Conservation (phyloP, 2,888 invertebrate species). For the Rhimphoctona megacephalus region DNA sequence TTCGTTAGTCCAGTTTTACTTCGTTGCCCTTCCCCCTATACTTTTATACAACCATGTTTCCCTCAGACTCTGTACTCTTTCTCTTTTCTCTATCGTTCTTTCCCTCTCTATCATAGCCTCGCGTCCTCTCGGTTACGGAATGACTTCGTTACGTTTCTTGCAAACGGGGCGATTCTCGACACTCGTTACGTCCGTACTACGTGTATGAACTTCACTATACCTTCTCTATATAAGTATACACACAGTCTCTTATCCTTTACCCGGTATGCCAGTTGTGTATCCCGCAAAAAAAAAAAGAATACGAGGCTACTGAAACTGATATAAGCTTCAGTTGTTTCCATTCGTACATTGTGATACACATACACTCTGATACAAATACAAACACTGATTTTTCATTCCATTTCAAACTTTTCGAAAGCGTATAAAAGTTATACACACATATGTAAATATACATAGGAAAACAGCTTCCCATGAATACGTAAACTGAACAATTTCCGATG, state of each 20-base stretch:
- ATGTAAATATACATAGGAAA: neutral
- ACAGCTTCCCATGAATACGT: neutral
- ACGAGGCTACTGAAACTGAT: conserved; percentile 9
- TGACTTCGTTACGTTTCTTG: conserved; percentile 67
- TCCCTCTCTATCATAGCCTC: conserved; percentile 46
- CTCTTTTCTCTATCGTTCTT: conserved; percentile 30
- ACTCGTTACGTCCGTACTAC: conserved; percentile 56
- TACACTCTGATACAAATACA: conserved; percentile 5
- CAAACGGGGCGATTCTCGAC: conserved; percentile 58
- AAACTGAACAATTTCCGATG: conserved; percentile 9
- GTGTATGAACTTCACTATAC: conserved; percentile 57
- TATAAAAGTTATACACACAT: neutral
- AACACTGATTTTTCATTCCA: conserved; percentile 10
- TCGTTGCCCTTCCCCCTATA: conserved; percentile 31
- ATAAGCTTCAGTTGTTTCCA: conserved; percentile 29
- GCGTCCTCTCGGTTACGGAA: conserved; percentile 62
- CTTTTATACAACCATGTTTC: conserved; percentile 40
- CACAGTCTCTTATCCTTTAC: neutral
- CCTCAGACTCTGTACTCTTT: conserved; percentile 18
- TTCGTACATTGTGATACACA: neutral
- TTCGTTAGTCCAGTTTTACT: conserved; percentile 62
- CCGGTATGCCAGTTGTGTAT: conserved; percentile 15
- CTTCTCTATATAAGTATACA: conserved; percentile 10
- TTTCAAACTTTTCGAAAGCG: conserved; percentile 10
- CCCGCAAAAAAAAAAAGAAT: neutral